Conservation (phyloP, 2,113 vertebrate species). For the Galemys pyrenaicus region DNA sequence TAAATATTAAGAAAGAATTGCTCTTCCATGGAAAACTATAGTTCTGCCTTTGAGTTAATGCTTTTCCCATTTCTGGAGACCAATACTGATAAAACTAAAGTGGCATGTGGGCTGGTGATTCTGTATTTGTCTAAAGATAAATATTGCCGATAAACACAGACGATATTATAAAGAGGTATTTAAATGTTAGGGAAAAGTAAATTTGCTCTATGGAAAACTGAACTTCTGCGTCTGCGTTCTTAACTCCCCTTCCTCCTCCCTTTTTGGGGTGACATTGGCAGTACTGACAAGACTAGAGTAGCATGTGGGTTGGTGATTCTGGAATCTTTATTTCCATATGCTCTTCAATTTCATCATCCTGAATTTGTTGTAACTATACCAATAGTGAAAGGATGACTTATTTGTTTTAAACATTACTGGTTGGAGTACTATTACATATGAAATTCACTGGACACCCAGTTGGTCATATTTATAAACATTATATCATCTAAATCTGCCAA, state of each 20-base stretch:
- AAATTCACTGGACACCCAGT: background rate
- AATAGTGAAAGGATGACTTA: background rate
- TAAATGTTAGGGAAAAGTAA: background rate
- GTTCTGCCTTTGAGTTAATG: background rate
- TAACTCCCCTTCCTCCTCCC: background rate
- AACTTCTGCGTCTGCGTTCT: background rate
- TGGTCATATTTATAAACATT: background rate
- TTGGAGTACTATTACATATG: background rate
- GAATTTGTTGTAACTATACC: background rate
- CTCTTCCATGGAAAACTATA: background rate
- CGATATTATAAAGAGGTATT: background rate
- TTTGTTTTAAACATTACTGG: background rate
- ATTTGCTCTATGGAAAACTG: background rate
- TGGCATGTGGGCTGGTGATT: background rate
- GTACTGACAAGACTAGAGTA: background rate
- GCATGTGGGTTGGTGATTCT: background rate
- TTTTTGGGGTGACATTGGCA: background rate
- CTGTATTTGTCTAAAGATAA: background rate
- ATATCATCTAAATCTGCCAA: background rate
- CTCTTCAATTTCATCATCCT: conserved; percentile 30
- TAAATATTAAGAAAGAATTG: conserved; percentile 33
- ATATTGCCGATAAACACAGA: background rate
- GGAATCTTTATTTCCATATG: background rate
- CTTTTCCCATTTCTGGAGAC: background rate
- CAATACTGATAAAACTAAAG: background rate